These are phyloP conservation scores for Menidia beryllina DNA, from an alignment of 2,113 vertebrate genomes.

Conservation along the genomic window DNA sequence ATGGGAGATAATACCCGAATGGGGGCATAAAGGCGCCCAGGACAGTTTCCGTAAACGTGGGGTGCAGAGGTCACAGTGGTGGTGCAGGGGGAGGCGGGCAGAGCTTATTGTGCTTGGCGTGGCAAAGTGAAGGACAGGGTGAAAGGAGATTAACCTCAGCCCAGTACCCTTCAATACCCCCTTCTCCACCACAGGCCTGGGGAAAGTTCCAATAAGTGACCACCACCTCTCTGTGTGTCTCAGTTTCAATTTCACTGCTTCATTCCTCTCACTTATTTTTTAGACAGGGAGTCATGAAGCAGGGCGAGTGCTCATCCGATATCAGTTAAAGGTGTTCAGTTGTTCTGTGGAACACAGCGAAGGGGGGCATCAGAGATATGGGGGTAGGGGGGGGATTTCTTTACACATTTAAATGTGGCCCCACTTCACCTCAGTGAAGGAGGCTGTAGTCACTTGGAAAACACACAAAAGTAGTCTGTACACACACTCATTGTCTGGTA, in stretches of 20 bases:
- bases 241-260: slow-evolving; percentile 28
- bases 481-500: slow-evolving; percentile 48
- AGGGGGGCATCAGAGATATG: slow-evolving; percentile 7
- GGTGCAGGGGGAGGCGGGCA: slow-evolving; percentile 59
- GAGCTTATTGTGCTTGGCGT: slow-evolving; percentile 70
- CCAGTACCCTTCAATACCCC: slow-evolving; percentile 79
- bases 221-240: slow-evolving; percentile 50
- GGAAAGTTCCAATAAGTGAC: slow-evolving; percentile 75
- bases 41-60: slow-evolving; percentile 69
- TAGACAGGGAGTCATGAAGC: slow-evolving; percentile 11
- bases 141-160: slow-evolving; percentile 84
- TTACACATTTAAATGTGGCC: slow-evolving; percentile 78
- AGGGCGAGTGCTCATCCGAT: neutral
- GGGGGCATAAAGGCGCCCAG: slow-evolving; percentile 67
- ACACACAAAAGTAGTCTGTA: slow-evolving; percentile 63
- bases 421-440: slow-evolving; percentile 79
- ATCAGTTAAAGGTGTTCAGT: neutral
- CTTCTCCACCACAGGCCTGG: slow-evolving; percentile 43
- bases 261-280: slow-evolving; percentile 24
- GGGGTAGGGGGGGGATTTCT: slow-evolving; percentile 56
- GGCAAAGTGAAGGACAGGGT: slow-evolving; percentile 75
- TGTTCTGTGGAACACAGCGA: slow-evolving; percentile 24
- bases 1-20: slow-evolving; percentile 80
- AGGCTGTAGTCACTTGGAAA: slow-evolving; percentile 68
- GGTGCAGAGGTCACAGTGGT: slow-evolving; percentile 74